phyloP scores from a whole-genome alignment of 2,888 invertebrate species.

The Campopleginae sp. region DNA sequence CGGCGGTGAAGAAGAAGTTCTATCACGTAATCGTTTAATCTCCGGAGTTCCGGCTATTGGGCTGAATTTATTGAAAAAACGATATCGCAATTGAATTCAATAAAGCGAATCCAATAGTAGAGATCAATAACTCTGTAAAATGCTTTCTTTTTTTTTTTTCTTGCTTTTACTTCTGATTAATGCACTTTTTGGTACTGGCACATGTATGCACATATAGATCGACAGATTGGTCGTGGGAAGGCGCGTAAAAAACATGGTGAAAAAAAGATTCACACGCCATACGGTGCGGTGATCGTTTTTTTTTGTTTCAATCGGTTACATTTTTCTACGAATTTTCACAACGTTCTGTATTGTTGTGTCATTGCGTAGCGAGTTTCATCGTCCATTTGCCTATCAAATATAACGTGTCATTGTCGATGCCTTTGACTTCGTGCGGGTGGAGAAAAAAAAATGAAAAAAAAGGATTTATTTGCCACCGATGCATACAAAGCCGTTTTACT shows the following conservation, averaged over 20 bases:
- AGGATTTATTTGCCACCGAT: neutral
- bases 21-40: slow-evolving; percentile 37
- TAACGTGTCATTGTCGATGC: slow-evolving; percentile 14
- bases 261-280: slow-evolving; percentile 34
- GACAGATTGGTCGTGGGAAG: slow-evolving; percentile 31
- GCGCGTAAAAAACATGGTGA: slow-evolving; percentile 23
- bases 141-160: slow-evolving; percentile 11
- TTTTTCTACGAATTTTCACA: slow-evolving; percentile 37
- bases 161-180: slow-evolving; percentile 29
- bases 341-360: slow-evolving; percentile 41
- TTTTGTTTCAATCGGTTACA: slow-evolving; percentile 32
- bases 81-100: slow-evolving; percentile 54
- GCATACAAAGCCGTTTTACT: neutral
- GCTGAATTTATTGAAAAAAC: slow-evolving; percentile 43
- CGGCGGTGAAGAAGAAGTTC: slow-evolving; percentile 23
- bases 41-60: slow-evolving; percentile 2
- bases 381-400: slow-evolving; percentile 22
- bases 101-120: slow-evolving; percentile 26
- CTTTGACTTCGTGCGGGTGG: slow-evolving; percentile 1
- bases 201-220: slow-evolving; percentile 19
- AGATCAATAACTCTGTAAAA: slow-evolving; percentile 37
- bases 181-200: slow-evolving; percentile 41
- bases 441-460: slow-evolving; percentile 17
- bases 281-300: slow-evolving; percentile 3
- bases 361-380: slow-evolving; percentile 26